Conservation (phyloP, 2,113 vertebrate species). For the Ellobius talpinus region DNA sequence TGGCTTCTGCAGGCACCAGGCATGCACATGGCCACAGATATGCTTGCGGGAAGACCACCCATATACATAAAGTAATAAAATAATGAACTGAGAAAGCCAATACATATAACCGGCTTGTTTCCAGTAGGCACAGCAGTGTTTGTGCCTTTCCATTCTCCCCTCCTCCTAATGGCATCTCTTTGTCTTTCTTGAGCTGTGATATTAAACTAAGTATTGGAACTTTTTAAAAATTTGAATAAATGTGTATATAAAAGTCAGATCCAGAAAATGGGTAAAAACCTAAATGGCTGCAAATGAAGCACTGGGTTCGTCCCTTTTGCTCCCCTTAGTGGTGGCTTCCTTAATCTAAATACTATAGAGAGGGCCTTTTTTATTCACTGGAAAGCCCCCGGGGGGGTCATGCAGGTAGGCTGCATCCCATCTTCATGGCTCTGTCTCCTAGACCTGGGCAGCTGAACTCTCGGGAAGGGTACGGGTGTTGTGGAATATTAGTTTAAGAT, state of each 20-base stretch:
- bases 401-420: rapidly evolving
- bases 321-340: background rate
- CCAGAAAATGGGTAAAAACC: background rate
- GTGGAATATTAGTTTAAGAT: too few species aligned
- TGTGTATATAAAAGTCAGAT: background rate
- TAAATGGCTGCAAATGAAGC: background rate
- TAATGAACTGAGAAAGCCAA: background rate
- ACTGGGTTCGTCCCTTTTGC: background rate
- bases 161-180: background rate
- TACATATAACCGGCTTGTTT: rapidly evolving
- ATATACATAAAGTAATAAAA: background rate
- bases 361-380: background rate
- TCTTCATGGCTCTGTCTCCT: background rate
- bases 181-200: background rate
- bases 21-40: background rate
- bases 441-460: background rate
- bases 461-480: background rate
- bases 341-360: background rate
- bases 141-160: background rate
- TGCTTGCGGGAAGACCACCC: background rate
- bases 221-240: conserved; percentile 24
- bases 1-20: background rate
- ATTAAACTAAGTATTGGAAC: conserved; percentile 32
- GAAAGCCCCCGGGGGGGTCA: background rate
- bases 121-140: rapidly evolving